Evolutionary conservation across 2,888 invertebrate genomes (phyloP).

Genomic region (Dinocampus coccinellae): DNA sequence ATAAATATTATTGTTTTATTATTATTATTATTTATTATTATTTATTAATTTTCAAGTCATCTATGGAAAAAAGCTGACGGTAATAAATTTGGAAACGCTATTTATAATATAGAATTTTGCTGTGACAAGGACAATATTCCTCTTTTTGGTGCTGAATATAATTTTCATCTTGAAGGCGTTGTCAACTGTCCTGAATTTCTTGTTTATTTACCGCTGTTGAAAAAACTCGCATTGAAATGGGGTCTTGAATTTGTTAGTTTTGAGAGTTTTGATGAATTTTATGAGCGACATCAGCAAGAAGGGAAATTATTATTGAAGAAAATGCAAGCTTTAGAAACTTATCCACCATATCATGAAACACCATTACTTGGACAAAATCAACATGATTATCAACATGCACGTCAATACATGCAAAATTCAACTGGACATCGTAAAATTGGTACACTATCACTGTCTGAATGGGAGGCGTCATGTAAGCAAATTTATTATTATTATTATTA

Average conservation of each 20-base stretch:
- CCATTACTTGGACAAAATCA: slow-evolving; percentile 74
- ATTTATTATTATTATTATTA: slow-evolving; percentile 28
- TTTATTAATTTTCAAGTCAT: slow-evolving; percentile 58
- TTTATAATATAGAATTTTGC: slow-evolving; percentile 81
- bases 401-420: slow-evolving; percentile 71
- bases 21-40: background rate
- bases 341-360: slow-evolving; percentile 75
- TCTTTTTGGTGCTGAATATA: slow-evolving; percentile 95
- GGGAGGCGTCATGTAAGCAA: slow-evolving; percentile 92
- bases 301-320: slow-evolving; percentile 76
- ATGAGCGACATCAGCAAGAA: slow-evolving; percentile 74
- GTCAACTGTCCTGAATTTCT: slow-evolving; percentile 99
- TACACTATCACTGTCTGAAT: slow-evolving; percentile 89
- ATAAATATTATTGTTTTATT: background rate
- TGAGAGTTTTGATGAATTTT: slow-evolving; percentile 85
- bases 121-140: slow-evolving; percentile 79
- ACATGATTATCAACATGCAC: slow-evolving; percentile 82
- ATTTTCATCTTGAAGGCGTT: slow-evolving; percentile 95
- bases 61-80: slow-evolving; percentile 74
- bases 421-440: slow-evolving; percentile 73
- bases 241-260: slow-evolving; percentile 79
- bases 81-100: slow-evolving; percentile 81
- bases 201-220: slow-evolving; percentile 90
- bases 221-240: slow-evolving; percentile 79
- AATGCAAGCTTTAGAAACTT: slow-evolving; percentile 87